Conservation (phyloP, 1,140 invertebrate species). For the Pteromalus puparum region DNA sequence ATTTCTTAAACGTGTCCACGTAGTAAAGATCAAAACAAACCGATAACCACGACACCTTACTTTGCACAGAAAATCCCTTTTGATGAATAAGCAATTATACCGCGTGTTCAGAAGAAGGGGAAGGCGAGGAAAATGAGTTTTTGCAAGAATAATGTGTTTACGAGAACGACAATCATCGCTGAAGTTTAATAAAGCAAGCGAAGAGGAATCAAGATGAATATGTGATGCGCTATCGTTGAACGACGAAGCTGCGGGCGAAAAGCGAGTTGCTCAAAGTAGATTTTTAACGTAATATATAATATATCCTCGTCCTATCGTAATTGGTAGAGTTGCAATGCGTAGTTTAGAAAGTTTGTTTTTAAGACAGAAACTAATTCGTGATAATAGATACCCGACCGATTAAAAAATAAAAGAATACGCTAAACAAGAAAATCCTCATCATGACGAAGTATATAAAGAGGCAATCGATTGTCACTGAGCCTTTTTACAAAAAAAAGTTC, state of each 20-base stretch:
- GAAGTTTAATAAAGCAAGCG: constrained; percentile 46
- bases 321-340: constrained; percentile 54
- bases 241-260: constrained; percentile 43
- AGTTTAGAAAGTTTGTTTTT: constrained; percentile 38
- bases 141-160: constrained; percentile 60
- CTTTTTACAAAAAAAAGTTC: constrained; percentile 30
- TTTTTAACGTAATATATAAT: constrained; percentile 60
- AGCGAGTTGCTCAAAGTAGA: constrained; percentile 71
- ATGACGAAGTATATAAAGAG: constrained; percentile 9
- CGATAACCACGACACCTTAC: constrained; percentile 5
- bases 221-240: constrained; percentile 4
- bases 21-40: constrained; percentile 44
- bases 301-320: constrained; percentile 37
- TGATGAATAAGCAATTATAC: constrained; percentile 28
- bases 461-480: constrained; percentile 2
- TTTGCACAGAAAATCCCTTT: constrained; percentile 14
- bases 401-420: background rate
- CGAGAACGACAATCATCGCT: constrained; percentile 69
- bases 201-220: background rate
- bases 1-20: constrained; percentile 60
- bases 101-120: constrained; percentile 38
- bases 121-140: constrained; percentile 56
- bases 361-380: background rate
- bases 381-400: constrained; percentile 20
- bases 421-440: constrained; percentile 18